Percentiles rank a stretch among this genome's conserved stretches.
Conservation (phyloP, 2,797 vertebrate species). For the Sciurus vulgaris region DNA sequence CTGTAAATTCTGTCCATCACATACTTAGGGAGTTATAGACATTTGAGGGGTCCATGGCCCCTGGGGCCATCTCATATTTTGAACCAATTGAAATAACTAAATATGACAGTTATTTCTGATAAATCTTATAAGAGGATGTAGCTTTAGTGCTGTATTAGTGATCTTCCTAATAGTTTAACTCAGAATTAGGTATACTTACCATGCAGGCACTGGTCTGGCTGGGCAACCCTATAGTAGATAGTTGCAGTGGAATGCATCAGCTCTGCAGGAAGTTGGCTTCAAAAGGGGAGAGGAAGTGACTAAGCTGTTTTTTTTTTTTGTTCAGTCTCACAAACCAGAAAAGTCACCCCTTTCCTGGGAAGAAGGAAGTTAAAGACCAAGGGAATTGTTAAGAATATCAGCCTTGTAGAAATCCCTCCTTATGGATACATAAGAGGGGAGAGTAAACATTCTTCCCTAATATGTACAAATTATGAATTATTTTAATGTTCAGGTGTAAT, state of each 20-base stretch:
- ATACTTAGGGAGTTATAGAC: neutral
- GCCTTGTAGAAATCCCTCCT: neutral
- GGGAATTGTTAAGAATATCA: neutral
- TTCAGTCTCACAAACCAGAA: neutral
- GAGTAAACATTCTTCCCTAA: neutral
- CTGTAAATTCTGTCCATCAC: neutral
- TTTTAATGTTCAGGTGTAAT: neutral
- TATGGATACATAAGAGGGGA: neutral
- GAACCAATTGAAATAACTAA: neutral
- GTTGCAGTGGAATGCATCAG: neutral
- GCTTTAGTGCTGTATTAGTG: neutral
- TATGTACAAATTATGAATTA: neutral
- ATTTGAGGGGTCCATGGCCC: neutral
- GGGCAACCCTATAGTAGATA: neutral
- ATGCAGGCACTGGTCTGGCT: neutral
- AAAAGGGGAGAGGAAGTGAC: neutral
- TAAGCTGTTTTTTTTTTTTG: neutral
- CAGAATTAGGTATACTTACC: neutral
- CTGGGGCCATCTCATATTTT: neutral
- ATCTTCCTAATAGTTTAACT: neutral
- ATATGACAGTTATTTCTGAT: neutral
- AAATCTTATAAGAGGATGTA: neutral
- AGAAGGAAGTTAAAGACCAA: neutral
- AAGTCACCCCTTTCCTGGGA: neutral
- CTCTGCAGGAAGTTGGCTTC: neutral